phyloP scores from a whole-genome alignment of 2,113 vertebrate genomes.

The Australoheros scitulus region DNA sequence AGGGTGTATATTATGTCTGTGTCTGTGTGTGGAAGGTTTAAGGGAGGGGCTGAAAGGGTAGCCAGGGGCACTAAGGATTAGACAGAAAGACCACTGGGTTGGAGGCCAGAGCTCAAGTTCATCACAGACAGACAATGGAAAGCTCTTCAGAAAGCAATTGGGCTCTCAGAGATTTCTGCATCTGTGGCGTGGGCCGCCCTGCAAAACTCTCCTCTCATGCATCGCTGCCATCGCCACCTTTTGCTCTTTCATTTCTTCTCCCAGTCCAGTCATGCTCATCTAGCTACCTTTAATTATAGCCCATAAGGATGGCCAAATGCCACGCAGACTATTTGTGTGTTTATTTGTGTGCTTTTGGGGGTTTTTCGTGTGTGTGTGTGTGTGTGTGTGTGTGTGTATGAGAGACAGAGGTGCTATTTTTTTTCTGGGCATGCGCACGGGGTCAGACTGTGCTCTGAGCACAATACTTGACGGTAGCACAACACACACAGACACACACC shows the following conservation, averaged over 20 bases:
- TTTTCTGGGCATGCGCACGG: conserved; percentile 43
- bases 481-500: conserved; percentile 20
- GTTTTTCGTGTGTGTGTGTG: too few species aligned
- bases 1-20: conserved; percentile 58
- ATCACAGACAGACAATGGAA: conserved; percentile 80
- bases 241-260: neutral
- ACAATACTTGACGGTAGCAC: conserved; percentile 56
- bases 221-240: conserved; percentile 1
- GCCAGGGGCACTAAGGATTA: conserved; percentile 69
- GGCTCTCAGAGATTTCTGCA: conserved; percentile 60
- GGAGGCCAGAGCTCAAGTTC: conserved; percentile 82
- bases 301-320: conserved; percentile 13
- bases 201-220: conserved; percentile 8
- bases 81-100: conserved; percentile 76
- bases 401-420: conserved; percentile 37
- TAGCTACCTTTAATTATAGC: conserved; percentile 33
- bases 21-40: conserved; percentile 31
- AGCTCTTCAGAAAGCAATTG: conserved; percentile 77
- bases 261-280: conserved; percentile 2
- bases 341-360: conserved; percentile 22
- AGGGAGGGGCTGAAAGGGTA: conserved; percentile 48
- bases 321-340: neutral
- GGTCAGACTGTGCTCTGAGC: conserved; percentile 56
- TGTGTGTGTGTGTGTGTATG: neutral
- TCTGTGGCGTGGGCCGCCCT: conserved; percentile 17